These are phyloP conservation scores for Aleadryas rufinucha DNA, from an alignment of 2,113 vertebrate genomes.

Conservation along the genomic window DNA sequence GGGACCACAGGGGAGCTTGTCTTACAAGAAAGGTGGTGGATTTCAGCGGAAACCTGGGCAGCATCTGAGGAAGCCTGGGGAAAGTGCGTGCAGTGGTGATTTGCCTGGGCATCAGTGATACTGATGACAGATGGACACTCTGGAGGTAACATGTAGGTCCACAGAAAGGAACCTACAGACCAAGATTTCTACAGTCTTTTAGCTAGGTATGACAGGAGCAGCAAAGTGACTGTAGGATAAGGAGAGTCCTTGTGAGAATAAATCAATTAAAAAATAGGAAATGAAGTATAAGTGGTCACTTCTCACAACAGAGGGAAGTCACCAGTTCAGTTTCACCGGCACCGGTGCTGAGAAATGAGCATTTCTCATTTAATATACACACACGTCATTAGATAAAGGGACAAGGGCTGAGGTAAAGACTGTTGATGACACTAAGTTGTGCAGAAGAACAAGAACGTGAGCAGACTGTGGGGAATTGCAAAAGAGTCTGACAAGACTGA, in stretches of 20 bases:
- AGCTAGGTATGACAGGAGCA: neutral
- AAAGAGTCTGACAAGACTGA: rapidly evolving
- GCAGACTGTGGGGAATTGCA: neutral
- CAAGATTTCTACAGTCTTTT: neutral
- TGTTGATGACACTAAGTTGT: neutral
- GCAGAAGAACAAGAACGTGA: neutral
- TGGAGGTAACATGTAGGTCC: neutral
- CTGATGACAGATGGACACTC: neutral
- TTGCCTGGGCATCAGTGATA: neutral
- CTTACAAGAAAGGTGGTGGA: neutral
- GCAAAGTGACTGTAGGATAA: neutral
- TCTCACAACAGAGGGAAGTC: neutral
- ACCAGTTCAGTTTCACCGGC: neutral
- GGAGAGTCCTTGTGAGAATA: neutral
- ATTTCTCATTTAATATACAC: neutral
- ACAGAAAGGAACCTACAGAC: neutral
- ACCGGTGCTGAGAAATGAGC: neutral
- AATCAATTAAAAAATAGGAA: neutral
- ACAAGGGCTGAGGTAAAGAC: neutral
- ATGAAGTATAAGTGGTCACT: neutral
- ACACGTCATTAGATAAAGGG: neutral
- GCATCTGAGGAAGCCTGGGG: neutral
- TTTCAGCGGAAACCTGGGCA: constrained; percentile 12
- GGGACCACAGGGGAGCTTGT: neutral
- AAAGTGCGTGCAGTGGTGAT: neutral